These are phyloP conservation scores for Salvelinus namaycush DNA, from an alignment of 2,113 vertebrate species.

Conservation along the genomic window DNA sequence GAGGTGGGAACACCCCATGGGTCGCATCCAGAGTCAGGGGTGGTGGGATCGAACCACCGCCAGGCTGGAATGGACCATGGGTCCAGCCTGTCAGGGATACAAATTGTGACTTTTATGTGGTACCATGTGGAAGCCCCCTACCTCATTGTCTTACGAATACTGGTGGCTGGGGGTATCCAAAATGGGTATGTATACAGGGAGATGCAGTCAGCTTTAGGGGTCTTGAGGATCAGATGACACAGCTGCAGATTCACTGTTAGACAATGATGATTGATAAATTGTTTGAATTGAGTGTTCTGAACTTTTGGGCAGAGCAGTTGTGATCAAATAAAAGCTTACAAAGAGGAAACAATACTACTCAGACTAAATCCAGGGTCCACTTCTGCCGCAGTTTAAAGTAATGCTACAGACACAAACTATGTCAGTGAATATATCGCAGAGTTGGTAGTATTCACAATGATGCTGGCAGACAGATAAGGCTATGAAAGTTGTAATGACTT, in stretches of 20 bases:
- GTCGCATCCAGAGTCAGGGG: not conserved
- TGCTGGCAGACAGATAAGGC: no score
- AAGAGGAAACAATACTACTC: not conserved
- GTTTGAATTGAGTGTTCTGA: not conserved
- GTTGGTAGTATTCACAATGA: no score
- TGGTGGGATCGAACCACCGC: conserved; percentile 4
- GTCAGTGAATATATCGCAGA: no score
- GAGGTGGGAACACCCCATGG: not conserved
- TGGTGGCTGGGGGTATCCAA: conserved; percentile 87
- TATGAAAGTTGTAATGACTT: no score
- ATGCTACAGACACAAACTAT: not conserved
- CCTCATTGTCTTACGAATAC: conserved; percentile 81
- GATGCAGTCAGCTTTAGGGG: not conserved
- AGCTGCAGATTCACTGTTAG: no score
- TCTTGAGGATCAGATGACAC: not conserved
- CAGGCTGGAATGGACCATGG: not conserved
- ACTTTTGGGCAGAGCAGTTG: not conserved
- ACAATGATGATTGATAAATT: not conserved
- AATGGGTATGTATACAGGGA: conserved; percentile 76
- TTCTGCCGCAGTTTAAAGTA: not conserved
- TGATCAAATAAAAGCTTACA: not conserved
- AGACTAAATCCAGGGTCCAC: not conserved
- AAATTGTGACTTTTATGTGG: conserved; percentile 85
- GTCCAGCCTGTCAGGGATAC: conserved; percentile 51
- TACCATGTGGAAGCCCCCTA: conserved; percentile 83